Base-by-base conservation (phyloP, 2,888 invertebrate genomes). In the Zygogramma bicolorata region DNA sequence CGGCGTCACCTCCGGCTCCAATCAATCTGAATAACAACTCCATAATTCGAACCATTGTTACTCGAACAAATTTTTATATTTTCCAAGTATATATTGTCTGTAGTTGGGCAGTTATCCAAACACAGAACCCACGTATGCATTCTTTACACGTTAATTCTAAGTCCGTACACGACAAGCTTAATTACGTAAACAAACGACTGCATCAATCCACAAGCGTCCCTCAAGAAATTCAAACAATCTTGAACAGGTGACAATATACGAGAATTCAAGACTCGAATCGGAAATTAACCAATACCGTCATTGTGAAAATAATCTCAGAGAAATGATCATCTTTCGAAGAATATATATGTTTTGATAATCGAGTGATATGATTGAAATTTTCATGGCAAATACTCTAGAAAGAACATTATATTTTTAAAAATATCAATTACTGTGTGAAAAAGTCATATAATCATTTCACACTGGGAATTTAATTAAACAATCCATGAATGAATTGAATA, bases 101-200 rank as follows among this genome's bases (percentile, higher is more conserved):
- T 70, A 53, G 57, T 66, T 53, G 66, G 57, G 58, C 75, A 70
- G 71, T 75, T 75, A 74, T 70, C 67, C 71, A 74, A 76, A 74
- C 66, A 68, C 61, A 74, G 65, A 72, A 58, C 71, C 72, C 71
- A 72, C 72, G 69, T 76, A 68, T 53, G 73, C 59, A 73, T 73
- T 76, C 71, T 61, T 67, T 68, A 49, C 69, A 69, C 75, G 75
- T 69, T 71, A 34, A 61, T 68, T 58, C 67, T 65, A 68, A 73
- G 57, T 69, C 60, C 46, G 62, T 59, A 68, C 67, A 72, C 70
- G 68, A 62, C 66, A 61, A 67, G 31, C 68, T 70, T 74, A 68
- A 74, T 74, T 76, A 71, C 71, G 71, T 65, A 74, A 76, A 72
- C 61, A 70, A 72, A 70, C 71, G 74, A 68, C 70, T 70, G 68